Conservation (phyloP, 2,888 invertebrate species). For the Heliconius aoede region DNA sequence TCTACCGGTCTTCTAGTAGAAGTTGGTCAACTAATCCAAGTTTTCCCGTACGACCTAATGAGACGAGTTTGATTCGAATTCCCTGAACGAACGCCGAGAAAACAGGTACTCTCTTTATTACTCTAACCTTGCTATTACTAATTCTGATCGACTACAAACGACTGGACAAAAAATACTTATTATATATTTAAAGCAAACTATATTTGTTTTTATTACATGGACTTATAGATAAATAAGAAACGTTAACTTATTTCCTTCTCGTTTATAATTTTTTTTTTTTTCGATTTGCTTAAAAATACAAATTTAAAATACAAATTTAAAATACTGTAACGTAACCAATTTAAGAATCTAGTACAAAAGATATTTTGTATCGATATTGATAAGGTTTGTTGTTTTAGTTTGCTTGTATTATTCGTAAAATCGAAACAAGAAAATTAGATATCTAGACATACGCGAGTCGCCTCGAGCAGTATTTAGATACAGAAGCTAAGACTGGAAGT, state of each 20-base stretch:
- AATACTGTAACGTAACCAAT: background rate
- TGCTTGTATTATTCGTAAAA: constrained; percentile 27
- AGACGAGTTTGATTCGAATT: constrained; percentile 81
- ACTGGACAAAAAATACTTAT: too few relatives aligned
- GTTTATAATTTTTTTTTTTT: background rate
- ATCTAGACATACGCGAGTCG: constrained; percentile 28
- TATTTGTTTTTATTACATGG: too few relatives aligned
- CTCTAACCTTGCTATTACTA: constrained; percentile 18
- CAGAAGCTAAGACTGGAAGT: constrained; percentile 33
- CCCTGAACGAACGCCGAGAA: constrained; percentile 62
- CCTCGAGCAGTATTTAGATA: constrained; percentile 33
- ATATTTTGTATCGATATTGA: constrained; percentile 21
- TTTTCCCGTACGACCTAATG: constrained; percentile 81
- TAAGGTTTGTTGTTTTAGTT: constrained; percentile 18
- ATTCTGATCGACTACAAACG: background rate
- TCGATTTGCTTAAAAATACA: background rate
- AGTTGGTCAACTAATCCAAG: constrained; percentile 83
- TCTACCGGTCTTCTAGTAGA: constrained; percentile 55
- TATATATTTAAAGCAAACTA: too few relatives aligned
- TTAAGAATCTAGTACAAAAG: background rate
- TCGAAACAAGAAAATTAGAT: constrained; percentile 34
- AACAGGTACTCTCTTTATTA: constrained; percentile 54
- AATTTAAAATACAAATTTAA: constrained; percentile 1
- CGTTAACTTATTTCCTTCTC: too few relatives aligned
- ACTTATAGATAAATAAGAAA: too few relatives aligned